Evolutionary conservation across 2,113 vertebrate genomes (phyloP).

Genomic region (Calidris pygmaea): DNA sequence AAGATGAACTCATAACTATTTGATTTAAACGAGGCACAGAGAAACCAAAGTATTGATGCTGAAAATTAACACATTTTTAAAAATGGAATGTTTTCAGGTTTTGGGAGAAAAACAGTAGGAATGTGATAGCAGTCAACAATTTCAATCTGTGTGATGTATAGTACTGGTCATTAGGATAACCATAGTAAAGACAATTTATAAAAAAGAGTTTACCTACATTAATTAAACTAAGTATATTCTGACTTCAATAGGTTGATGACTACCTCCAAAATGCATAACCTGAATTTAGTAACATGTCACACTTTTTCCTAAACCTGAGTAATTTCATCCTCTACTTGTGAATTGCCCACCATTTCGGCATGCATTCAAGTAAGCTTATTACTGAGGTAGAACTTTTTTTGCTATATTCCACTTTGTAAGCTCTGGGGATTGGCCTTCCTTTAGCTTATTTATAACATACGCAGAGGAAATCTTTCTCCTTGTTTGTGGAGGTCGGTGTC

Average conservation of each 20-base stretch:
- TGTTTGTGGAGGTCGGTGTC: neutral
- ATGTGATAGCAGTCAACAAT: neutral
- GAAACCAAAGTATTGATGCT: neutral
- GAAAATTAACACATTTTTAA: neutral
- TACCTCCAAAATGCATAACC: neutral
- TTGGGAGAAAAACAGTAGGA: neutral
- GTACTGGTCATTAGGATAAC: neutral
- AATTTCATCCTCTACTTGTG: neutral
- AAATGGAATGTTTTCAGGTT: neutral
- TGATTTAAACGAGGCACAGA: neutral
- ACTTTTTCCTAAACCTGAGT: neutral
- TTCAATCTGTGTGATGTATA: neutral
- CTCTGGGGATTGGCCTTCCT: neutral
- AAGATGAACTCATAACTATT: neutral
- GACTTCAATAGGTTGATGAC: neutral
- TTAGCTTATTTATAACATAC: neutral
- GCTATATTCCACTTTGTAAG: neutral
- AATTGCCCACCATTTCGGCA: neutral
- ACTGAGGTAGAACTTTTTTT: neutral
- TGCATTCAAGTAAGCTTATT: neutral
- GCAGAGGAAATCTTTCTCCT: neutral
- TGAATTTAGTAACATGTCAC: neutral
- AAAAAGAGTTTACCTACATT: neutral
- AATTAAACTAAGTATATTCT: neutral
- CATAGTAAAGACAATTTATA: neutral